These are phyloP conservation scores for Chlorops oryzae DNA, from an alignment of 1,140 invertebrate species.

Conservation along the genomic window DNA sequence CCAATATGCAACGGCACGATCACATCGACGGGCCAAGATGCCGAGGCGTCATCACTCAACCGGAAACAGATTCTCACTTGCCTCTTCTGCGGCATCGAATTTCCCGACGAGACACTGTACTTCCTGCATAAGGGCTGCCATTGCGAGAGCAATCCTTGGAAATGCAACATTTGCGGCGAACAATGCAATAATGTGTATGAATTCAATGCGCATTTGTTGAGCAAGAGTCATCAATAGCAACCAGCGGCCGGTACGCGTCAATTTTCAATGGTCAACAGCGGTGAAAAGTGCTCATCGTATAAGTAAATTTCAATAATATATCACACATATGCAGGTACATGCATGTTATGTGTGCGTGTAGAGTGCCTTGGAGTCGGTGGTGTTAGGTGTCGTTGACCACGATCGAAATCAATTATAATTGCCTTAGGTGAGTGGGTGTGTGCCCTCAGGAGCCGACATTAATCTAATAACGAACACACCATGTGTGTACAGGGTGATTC, in stretches of 20 bases:
- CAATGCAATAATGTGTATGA: conserved; percentile 89
- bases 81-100: conserved; percentile 86
- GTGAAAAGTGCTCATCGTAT: not conserved
- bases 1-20: conserved; percentile 58
- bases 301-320: not conserved
- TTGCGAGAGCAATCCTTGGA: conserved; percentile 94
- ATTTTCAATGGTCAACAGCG: not conserved
- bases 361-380: too few relatives aligned
- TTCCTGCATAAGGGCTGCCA: conserved; percentile 96
- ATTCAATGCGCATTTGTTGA: conserved; percentile 93
- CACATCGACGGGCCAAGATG: conserved; percentile 57
- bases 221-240: conserved; percentile 79
- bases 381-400: too few relatives aligned
- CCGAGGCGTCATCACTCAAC: conserved; percentile 46
- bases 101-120: conserved; percentile 91
- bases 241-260: conserved; percentile 33
- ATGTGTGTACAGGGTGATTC: too few relatives aligned
- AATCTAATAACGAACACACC: too few relatives aligned
- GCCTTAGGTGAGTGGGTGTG: not conserved
- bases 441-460: too few relatives aligned
- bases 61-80: conserved; percentile 61
- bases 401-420: conserved; percentile 1
- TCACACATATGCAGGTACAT: not conserved
- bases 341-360: too few relatives aligned
- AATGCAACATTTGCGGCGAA: conserved; percentile 95